Evolutionary conservation across 2,888 invertebrate species (phyloP).

Genomic region (Subacronicta megacephala): DNA sequence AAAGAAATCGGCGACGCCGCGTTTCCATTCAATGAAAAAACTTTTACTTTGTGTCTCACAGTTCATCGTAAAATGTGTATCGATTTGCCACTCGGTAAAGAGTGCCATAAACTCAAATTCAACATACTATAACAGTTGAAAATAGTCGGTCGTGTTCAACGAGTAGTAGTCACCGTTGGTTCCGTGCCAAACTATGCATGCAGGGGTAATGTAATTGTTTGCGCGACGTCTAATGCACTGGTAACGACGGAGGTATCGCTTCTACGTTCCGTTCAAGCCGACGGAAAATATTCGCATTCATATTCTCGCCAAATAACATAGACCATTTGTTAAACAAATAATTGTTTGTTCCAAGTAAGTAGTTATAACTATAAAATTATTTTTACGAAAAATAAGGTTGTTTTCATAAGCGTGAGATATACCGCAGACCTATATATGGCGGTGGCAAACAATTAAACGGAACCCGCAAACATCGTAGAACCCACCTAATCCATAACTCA

Average conservation of each 20-base stretch:
- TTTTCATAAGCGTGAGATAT: constrained; percentile 1
- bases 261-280: constrained; percentile 51
- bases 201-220: constrained; percentile 81
- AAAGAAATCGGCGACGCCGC: constrained; percentile 21
- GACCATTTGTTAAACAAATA: constrained; percentile 17
- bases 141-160: constrained; percentile 77
- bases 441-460: constrained; percentile 71
- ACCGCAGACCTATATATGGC: constrained; percentile 17
- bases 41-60: constrained; percentile 53
- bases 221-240: constrained; percentile 73
- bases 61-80: constrained; percentile 58
- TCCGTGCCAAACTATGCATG: constrained; percentile 82
- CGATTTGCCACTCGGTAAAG: constrained; percentile 69
- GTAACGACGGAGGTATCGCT: constrained; percentile 71
- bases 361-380: neutral
- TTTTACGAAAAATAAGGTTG: neutral
- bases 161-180: constrained; percentile 79
- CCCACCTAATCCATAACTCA: constrained; percentile 86
- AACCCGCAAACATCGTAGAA: constrained; percentile 76
- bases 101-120: constrained; percentile 75
- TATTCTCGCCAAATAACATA: constrained; percentile 44
- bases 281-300: constrained; percentile 55
- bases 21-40: constrained; percentile 34
- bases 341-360: neutral
- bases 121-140: constrained; percentile 78